Evolutionary conservation across 2,888 invertebrate species (phyloP).

Genomic region (Meta bourneti): DNA sequence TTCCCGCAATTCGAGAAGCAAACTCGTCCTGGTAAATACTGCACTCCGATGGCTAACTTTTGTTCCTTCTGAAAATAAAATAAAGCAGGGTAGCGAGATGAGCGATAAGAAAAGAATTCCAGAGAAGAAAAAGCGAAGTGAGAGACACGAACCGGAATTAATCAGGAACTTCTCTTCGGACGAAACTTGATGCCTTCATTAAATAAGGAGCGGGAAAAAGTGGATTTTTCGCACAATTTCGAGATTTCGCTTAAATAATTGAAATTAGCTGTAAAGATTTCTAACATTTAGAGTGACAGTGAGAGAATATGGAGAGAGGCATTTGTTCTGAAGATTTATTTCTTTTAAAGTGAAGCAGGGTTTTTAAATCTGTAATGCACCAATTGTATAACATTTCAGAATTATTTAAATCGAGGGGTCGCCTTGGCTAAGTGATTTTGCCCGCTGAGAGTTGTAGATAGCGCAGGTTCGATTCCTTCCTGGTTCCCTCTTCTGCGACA

Average conservation of each 20-base stretch:
- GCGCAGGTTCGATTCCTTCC: too few relatives aligned
- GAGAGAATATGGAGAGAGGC: too few relatives aligned
- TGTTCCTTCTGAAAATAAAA: background rate
- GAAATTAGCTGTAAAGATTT: background rate
- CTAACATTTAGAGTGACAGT: background rate
- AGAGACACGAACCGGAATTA: slow-evolving; percentile 38
- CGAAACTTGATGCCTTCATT: slow-evolving; percentile 26
- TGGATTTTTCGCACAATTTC: background rate
- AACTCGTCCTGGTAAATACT: slow-evolving; percentile 41
- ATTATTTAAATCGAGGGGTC: too few relatives aligned
- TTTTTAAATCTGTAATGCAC: too few relatives aligned
- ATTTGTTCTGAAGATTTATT: too few relatives aligned
- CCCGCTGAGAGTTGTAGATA: too few relatives aligned
- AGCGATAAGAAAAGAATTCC: too few relatives aligned
- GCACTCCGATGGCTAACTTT: slow-evolving; percentile 5
- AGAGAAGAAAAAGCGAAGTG: slow-evolving; percentile 15
- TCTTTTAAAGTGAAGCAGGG: too few relatives aligned
- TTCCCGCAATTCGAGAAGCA: slow-evolving; percentile 37
- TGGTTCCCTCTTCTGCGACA: too few relatives aligned
- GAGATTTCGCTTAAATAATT: slow-evolving; percentile 11
- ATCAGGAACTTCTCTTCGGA: slow-evolving; percentile 4
- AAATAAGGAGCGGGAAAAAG: background rate
- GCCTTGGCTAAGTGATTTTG: too few relatives aligned
- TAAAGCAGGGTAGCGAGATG: background rate
- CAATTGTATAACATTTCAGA: too few relatives aligned